phyloP scores from a whole-genome alignment of 2,888 invertebrate species.

The Pantelozetes paolii region DNA sequence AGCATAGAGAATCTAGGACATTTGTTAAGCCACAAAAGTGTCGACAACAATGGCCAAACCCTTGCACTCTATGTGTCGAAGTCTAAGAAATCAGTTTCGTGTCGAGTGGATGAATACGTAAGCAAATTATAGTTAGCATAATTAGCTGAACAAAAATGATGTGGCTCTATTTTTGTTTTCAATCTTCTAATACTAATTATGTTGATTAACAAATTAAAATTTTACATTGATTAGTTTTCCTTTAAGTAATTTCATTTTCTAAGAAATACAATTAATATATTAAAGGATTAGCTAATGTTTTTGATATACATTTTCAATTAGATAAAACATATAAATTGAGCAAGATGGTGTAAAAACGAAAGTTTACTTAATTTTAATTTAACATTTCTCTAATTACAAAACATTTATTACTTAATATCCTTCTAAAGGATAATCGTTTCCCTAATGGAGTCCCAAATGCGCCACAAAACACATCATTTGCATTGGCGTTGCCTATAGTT shows the following conservation, averaged over 20 bases:
- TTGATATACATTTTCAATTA: too few relatives aligned
- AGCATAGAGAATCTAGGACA: conserved; percentile 33
- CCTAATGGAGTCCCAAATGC: conserved; percentile 54
- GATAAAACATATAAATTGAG: too few relatives aligned
- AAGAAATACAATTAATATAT: too few relatives aligned
- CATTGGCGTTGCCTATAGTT: conserved; percentile 60
- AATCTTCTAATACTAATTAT: conserved; percentile 27
- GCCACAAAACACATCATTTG: conserved; percentile 50
- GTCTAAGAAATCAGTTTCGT: conserved; percentile 1
- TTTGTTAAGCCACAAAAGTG: conserved; percentile 50
- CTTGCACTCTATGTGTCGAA: conserved; percentile 35
- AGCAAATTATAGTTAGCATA: not conserved
- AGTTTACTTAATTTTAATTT: too few relatives aligned
- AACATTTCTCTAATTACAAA: too few relatives aligned
- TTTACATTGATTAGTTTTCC: too few relatives aligned
- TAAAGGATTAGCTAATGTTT: too few relatives aligned
- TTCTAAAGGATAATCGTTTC: conserved; percentile 57
- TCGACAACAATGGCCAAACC: conserved; percentile 49
- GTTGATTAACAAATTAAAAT: too few relatives aligned
- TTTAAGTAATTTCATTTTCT: too few relatives aligned
- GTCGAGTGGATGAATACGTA: conserved; percentile 15
- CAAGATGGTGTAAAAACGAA: too few relatives aligned
- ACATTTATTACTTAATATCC: too few relatives aligned
- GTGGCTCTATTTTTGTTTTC: not conserved
- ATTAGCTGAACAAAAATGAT: too few relatives aligned